Percentiles rank a stretch among this genome's conserved stretches.
Evolutionary conservation across 1,140 invertebrate genomes (phyloP).

Genomic region (Campoletis sonorensis): DNA sequence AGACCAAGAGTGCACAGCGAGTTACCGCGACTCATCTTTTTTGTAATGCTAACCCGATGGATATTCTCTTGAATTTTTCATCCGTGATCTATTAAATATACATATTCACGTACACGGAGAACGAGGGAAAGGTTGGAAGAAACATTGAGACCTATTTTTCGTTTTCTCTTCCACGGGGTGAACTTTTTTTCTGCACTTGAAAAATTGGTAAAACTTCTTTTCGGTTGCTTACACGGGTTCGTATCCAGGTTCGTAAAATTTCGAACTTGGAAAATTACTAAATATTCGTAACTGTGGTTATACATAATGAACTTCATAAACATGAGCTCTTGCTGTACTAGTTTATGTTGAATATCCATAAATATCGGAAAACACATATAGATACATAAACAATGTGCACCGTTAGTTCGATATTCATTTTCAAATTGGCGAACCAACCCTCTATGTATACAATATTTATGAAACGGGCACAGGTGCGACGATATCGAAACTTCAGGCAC

Average conservation of each 20-base stretch:
- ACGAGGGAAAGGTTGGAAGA: background rate
- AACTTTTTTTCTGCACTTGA: background rate
- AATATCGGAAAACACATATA: too few species aligned
- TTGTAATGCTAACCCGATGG: constrained; percentile 21
- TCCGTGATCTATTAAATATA: constrained; percentile 27
- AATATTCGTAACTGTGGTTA: too few species aligned
- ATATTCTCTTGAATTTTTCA: constrained; percentile 48
- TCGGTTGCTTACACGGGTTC: too few species aligned
- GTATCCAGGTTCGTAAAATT: too few species aligned
- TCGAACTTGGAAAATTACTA: too few species aligned
- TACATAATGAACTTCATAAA: too few species aligned
- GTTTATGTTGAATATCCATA: too few species aligned
- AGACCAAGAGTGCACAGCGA: constrained; percentile 30
- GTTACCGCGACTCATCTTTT: constrained; percentile 21
- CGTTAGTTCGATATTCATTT: background rate
- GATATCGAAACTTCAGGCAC: background rate
- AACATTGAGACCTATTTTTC: background rate
- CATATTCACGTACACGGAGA: background rate
- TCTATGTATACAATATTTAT: background rate
- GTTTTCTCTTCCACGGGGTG: background rate
- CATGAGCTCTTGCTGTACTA: too few species aligned
- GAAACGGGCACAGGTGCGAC: background rate
- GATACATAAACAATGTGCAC: background rate
- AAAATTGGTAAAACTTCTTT: too few species aligned
- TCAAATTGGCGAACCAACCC: background rate